Conservation (phyloP, 2,888 invertebrate species). For the Cephus spinipes region DNA sequence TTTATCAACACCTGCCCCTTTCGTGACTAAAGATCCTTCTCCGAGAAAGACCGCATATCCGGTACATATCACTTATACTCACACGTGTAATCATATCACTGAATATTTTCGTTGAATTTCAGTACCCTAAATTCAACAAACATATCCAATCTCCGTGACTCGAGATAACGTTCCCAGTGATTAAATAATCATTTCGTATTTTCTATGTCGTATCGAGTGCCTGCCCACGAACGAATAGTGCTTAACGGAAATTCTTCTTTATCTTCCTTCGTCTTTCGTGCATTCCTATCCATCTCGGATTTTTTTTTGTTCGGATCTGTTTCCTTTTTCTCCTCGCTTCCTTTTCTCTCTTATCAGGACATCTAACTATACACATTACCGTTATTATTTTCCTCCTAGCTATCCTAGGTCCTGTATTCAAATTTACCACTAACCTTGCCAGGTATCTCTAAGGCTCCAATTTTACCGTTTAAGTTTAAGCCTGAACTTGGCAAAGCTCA, state of each 20-base stretch:
- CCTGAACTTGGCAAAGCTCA: conserved; percentile 3
- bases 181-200: background rate
- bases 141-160: background rate
- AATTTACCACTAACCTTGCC: background rate
- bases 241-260: background rate
- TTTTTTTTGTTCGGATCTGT: background rate
- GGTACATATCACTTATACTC: background rate
- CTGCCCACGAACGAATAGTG: background rate
- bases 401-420: conserved; percentile 34
- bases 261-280: background rate
- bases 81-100: background rate
- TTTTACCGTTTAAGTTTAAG: background rate
- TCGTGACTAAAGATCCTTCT: background rate
- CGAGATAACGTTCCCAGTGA: background rate
- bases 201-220: background rate
- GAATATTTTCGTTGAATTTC: background rate
- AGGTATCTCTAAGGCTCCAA: background rate
- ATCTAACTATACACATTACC: conserved; percentile 49
- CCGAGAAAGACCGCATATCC: background rate
- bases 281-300: background rate
- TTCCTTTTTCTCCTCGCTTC: conserved; percentile 14
- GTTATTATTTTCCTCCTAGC: conserved; percentile 44
- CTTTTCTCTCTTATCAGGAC: conserved; percentile 22
- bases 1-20: background rate
- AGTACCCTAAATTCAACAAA: no score